phyloP scores from a whole-genome alignment of 2,113 vertebrate species.

The Ahaetulla prasina region DNA sequence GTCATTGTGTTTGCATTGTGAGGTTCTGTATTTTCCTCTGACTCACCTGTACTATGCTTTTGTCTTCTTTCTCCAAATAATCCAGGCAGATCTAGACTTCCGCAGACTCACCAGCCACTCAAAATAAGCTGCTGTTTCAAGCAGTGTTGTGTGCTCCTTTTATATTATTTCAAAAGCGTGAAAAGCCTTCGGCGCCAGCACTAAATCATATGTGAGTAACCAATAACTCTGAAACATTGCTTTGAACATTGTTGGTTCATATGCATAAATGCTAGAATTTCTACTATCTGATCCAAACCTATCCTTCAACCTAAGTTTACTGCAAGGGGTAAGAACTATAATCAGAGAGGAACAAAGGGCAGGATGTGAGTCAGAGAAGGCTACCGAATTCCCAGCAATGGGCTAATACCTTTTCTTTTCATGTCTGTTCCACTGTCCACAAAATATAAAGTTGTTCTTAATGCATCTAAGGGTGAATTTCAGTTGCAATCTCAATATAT shows the following conservation, averaged over 20 bases:
- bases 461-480: slow-evolving; percentile 28
- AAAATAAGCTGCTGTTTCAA: slow-evolving; percentile 21
- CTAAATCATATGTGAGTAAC: neutral
- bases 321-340: slow-evolving; percentile 10
- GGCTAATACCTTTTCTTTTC: slow-evolving; percentile 19
- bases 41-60: neutral
- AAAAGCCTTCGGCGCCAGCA: neutral
- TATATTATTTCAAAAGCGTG: slow-evolving; percentile 23
- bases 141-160: slow-evolving; percentile 20
- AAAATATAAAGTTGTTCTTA: slow-evolving; percentile 7
- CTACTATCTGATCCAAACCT: slow-evolving; percentile 9
- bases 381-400: slow-evolving; percentile 2
- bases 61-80: slow-evolving; percentile 30
- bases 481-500: slow-evolving; percentile 36
- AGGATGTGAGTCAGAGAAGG: slow-evolving; percentile 21
- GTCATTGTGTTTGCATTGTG: slow-evolving; percentile 21
- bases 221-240: slow-evolving; percentile 28
- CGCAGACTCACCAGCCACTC: neutral
- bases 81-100: slow-evolving; percentile 12
- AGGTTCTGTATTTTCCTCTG: slow-evolving; percentile 16
- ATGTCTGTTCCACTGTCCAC: slow-evolving; percentile 7
- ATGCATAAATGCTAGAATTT: slow-evolving; percentile 24
- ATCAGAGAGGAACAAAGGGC: slow-evolving; percentile 28
- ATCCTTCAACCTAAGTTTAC: slow-evolving; percentile 23
- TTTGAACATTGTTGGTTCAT: slow-evolving; percentile 36